Percentiles rank a stretch among this genome's conserved stretches.
phyloP scores from a whole-genome alignment of 2,797 vertebrate genomes.

The Platalea minor region DNA sequence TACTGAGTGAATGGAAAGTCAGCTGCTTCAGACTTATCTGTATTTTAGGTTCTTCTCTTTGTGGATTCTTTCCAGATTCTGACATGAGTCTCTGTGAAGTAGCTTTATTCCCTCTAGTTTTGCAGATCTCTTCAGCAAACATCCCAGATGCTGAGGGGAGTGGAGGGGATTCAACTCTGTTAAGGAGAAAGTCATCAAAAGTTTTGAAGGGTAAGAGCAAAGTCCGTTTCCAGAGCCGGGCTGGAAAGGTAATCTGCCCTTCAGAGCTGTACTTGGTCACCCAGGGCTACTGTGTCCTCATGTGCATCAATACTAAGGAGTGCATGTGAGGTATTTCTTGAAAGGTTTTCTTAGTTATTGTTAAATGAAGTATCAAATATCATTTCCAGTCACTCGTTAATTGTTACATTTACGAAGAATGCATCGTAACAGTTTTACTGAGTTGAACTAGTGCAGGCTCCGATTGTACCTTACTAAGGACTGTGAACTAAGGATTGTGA shows the following conservation, averaged over 20 bases:
- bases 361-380: neutral
- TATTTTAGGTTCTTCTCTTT: neutral
- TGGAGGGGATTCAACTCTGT: neutral
- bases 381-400: neutral
- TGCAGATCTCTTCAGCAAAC: neutral
- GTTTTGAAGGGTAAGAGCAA: neutral
- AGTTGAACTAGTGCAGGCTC: neutral
- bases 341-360: neutral
- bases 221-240: neutral
- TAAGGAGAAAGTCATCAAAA: neutral
- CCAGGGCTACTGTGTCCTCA: neutral
- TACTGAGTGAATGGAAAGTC: neutral
- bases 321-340: neutral
- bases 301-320: neutral
- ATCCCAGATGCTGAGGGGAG: neutral
- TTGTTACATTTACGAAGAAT: neutral
- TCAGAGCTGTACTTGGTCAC: neutral
- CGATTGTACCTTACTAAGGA: neutral
- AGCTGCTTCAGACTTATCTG: neutral
- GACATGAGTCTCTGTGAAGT: neutral
- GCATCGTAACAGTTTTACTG: neutral
- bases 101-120: neutral
- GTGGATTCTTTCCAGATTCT: neutral
- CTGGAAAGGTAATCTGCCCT: neutral
- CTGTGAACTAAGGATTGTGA: neutral